These are phyloP conservation scores for Nixonia krombeini DNA, from an alignment of 1,140 invertebrate genomes.

Conservation along the genomic window DNA sequence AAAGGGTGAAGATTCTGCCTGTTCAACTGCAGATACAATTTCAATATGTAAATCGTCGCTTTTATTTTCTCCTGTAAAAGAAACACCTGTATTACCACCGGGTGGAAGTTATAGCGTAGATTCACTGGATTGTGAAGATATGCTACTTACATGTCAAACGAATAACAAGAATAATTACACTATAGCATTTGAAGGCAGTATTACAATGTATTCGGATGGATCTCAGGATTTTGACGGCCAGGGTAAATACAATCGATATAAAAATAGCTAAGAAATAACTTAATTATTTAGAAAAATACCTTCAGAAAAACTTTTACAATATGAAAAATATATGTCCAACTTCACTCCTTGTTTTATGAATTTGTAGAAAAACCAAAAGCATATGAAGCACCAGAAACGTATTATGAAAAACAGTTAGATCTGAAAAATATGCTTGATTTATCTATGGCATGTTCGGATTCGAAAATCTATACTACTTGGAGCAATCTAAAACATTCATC, in stretches of 20 bases:
- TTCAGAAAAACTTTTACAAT: too few species aligned
- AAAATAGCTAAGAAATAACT: background rate
- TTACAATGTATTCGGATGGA: constrained; percentile 87
- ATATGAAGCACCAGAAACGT: constrained; percentile 55
- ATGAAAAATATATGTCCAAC: too few species aligned
- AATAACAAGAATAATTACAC: constrained; percentile 94
- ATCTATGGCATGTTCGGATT: constrained; percentile 87
- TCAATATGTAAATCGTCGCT: constrained; percentile 92
- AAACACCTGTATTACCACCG: constrained; percentile 78
- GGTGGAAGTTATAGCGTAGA: constrained; percentile 87
- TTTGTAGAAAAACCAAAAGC: constrained; percentile 64
- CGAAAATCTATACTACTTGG: constrained; percentile 85
- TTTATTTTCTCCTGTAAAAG: constrained; percentile 92
- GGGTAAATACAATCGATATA: constrained; percentile 69
- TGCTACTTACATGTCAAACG: constrained; percentile 89
- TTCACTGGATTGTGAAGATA: constrained; percentile 91
- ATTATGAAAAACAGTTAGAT: constrained; percentile 58
- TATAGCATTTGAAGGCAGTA: constrained; percentile 92
- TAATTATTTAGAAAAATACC: too few species aligned
- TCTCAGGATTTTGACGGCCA: constrained; percentile 80
- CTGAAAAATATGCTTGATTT: constrained; percentile 74
- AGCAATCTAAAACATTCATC: constrained; percentile 80
- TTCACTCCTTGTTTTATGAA: too few species aligned
- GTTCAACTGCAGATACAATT: constrained; percentile 82
- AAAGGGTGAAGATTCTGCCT: constrained; percentile 82